Evolutionary conservation across 1,140 invertebrate genomes (phyloP), one percentile per base, ranked within the genome.

Genomic region (Penaeus vannamei): DNA sequence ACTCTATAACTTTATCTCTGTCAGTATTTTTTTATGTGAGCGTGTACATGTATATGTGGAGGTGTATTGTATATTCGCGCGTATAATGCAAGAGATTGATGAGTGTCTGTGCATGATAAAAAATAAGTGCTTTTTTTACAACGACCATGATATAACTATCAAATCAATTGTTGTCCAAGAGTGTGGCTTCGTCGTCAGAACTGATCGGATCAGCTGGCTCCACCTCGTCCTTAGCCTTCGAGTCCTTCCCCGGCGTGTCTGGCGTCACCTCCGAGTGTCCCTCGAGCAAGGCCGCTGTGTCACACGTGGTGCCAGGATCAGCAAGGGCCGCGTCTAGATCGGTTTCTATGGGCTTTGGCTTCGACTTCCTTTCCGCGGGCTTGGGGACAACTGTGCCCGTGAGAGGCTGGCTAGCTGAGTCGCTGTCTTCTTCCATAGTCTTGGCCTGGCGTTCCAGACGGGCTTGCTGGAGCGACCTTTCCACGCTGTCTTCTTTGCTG

Each of bases 401-500:
- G n/a, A 29, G 22, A 42, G 59, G 77, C 23, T 69, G 72, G 36
- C 76, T 84, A 1, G 46, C 46, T 22, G 89, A 84, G 29, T 79
- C 66, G 12, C 72, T 69, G n/a, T 85, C 85, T 19, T 91, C 91
- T 69, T 91, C 84, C 20, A 64, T 36, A n/a, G 90, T 86, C 32
- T 90, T 89, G n/a, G 82, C 83, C 69, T 91, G 90, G 22, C 90
- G 69, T 60, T 91, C 86, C n/a, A 91, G 85, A 29, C 84, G 88
- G 29, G 90, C 90, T 72, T 91, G 91, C 60, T 90, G 88, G 14
- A 91, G 86, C 22, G 91, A 91, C 23, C 90, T 82, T 83, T 91
- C 91, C 3, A 91, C 91, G 72, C 90, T 91, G 84, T 91, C 91
- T 85, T 91, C 91, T 85, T 91, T 91, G 64, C 91, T 91, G 32